Conservation (phyloP, 2,113 vertebrate species). For the Talpa occidentalis region DNA sequence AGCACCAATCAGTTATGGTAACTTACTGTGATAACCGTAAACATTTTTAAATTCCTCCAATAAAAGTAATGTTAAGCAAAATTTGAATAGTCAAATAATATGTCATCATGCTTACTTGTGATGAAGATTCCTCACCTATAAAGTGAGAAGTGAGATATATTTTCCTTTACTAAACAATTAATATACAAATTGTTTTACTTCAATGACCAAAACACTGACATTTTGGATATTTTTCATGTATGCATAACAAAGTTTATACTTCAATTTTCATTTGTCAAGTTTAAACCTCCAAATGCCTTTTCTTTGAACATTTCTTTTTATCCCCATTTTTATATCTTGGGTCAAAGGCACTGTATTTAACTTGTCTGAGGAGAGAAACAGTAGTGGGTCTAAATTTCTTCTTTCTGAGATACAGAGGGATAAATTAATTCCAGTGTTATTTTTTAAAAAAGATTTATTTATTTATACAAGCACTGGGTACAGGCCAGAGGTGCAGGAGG, state of each 20-base stretch:
- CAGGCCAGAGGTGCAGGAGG: too few species aligned
- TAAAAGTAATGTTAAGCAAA: background rate
- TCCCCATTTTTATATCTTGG: background rate
- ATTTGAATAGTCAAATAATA: background rate
- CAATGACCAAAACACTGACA: background rate
- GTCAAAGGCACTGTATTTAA: background rate
- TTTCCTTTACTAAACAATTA: background rate
- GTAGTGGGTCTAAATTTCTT: accelerated
- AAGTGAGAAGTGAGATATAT: background rate
- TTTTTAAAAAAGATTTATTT: too few species aligned
- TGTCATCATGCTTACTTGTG: background rate
- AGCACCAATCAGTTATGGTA: background rate
- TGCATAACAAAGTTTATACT: background rate
- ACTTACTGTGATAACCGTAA: background rate
- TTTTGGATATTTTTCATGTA: background rate
- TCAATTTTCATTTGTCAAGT: background rate
- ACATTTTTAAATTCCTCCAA: background rate
- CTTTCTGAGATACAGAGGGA: background rate
- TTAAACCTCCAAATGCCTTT: background rate
- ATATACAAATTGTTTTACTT: background rate
- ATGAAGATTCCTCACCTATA: background rate
- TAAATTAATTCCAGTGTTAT: background rate
- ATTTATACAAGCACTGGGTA: too few species aligned
- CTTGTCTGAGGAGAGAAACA: background rate
- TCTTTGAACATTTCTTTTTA: background rate